Conservation (phyloP, 2,888 invertebrate genomes). For the Lycophotia porphyrea region DNA sequence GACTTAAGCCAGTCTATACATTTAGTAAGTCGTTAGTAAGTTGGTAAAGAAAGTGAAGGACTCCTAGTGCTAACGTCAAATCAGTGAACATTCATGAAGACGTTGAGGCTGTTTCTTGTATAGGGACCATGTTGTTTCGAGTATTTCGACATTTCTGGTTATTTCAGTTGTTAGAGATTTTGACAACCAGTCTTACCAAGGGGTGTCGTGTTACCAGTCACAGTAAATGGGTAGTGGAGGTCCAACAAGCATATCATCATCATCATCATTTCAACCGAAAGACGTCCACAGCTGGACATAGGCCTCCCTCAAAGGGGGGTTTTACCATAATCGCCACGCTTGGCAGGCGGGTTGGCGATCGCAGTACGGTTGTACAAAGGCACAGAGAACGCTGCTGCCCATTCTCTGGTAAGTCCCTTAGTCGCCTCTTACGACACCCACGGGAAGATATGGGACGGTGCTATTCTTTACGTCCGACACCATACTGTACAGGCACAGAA, state of each 20-base stretch:
- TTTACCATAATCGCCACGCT: too few species aligned
- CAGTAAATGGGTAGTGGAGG: not conserved
- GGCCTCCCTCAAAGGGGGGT: too few species aligned
- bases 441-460: too few species aligned
- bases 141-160: not conserved
- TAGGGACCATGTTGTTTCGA: not conserved
- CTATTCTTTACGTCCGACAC: too few species aligned
- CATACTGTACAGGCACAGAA: too few species aligned
- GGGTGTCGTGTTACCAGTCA: not conserved
- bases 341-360: too few species aligned
- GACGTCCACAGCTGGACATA: too few species aligned
- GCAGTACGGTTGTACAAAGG: too few species aligned
- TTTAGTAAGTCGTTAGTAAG: conserved; percentile 63
- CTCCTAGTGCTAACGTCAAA: conserved; percentile 58
- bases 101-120: conserved; percentile 28
- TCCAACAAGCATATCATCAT: not conserved
- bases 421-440: too few species aligned
- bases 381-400: too few species aligned
- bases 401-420: too few species aligned
- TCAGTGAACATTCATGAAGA: conserved; percentile 67
- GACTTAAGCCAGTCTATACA: conserved; percentile 38
- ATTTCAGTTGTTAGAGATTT: not conserved
- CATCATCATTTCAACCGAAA: too few species aligned
- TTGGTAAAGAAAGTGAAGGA: conserved; percentile 55
- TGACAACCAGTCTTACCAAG: not conserved